Evolutionary conservation across 2,888 invertebrate species (phyloP).

Genomic region (Hydropsyche betteni): DNA sequence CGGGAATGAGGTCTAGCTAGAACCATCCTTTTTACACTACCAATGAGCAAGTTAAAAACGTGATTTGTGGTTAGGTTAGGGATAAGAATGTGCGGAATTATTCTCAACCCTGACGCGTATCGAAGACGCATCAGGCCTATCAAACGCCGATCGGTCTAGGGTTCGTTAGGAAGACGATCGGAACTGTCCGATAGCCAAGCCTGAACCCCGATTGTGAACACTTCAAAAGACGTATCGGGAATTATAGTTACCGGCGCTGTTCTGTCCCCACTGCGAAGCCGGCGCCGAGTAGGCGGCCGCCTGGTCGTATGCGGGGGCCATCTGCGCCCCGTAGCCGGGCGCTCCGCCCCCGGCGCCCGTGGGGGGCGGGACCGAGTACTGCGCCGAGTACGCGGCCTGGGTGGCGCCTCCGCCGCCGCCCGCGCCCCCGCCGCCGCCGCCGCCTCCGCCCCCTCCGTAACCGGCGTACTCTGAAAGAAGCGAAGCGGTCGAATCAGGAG

Average conservation of each 20-base stretch:
- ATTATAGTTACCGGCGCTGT: constrained; percentile 20
- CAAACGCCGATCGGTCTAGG: constrained; percentile 49
- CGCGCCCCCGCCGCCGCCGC: constrained; percentile 58
- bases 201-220: no score
- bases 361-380: constrained; percentile 64
- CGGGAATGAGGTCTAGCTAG: no score
- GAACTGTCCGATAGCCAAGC: constrained; percentile 48
- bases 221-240: no score
- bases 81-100: constrained; percentile 47
- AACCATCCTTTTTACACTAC: no score
- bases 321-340: constrained; percentile 58
- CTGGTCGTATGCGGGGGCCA: constrained; percentile 59
- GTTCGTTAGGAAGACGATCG: constrained; percentile 49
- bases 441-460: constrained; percentile 57
- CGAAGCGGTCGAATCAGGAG: background rate
- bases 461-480: constrained; percentile 52
- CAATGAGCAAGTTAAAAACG: no score
- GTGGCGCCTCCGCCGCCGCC: constrained; percentile 56
- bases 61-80: no score
- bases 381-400: constrained; percentile 59
- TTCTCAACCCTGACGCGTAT: constrained; percentile 50
- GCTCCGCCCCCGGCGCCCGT: constrained; percentile 59
- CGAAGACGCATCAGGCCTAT: constrained; percentile 48
- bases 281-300: constrained; percentile 50
- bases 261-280: constrained; percentile 45